Evolutionary conservation across 2,113 vertebrate genomes (phyloP).

Genomic region (Zosterops hypoxanthus): DNA sequence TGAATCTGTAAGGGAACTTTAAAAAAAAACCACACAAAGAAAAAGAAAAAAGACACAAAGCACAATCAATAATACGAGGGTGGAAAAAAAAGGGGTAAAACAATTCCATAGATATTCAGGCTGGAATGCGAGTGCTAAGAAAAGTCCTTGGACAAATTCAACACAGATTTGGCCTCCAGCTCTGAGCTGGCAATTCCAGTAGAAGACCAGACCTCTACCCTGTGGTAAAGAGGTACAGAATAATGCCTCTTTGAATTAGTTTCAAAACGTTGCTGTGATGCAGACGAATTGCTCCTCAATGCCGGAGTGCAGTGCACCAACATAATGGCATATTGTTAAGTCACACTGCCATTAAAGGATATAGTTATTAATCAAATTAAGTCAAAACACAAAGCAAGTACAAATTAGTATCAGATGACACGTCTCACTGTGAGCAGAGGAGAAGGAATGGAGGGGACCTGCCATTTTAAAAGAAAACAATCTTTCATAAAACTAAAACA

Average conservation of each 20-base stretch:
- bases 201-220: slow-evolving; percentile 64
- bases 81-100: slow-evolving; percentile 17
- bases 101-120: slow-evolving; percentile 62
- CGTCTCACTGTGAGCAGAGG: not conserved
- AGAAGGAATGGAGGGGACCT: slow-evolving; percentile 39
- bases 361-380: slow-evolving; percentile 74
- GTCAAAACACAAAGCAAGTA: slow-evolving; percentile 60
- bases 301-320: slow-evolving; percentile 50
- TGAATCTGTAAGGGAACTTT: not conserved
- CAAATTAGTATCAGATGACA: slow-evolving; percentile 59
- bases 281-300: slow-evolving; percentile 67
- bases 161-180: slow-evolving; percentile 79
- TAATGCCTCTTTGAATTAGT: slow-evolving; percentile 79
- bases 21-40: not conserved
- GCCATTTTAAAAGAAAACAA: slow-evolving; percentile 42
- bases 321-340: slow-evolving; percentile 72
- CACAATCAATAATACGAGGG: slow-evolving; percentile 22
- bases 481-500: slow-evolving; percentile 48
- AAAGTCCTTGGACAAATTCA: slow-evolving; percentile 76
- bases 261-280: slow-evolving; percentile 70
- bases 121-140: slow-evolving; percentile 66
- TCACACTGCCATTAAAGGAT: slow-evolving; percentile 49
- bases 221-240: slow-evolving; percentile 68
- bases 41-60: not conserved
- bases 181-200: slow-evolving; percentile 63